Percentiles rank a stretch among this genome's conserved stretches.
phyloP scores from a whole-genome alignment of 2,797 vertebrate species.

The Bradypodion pumilum region DNA sequence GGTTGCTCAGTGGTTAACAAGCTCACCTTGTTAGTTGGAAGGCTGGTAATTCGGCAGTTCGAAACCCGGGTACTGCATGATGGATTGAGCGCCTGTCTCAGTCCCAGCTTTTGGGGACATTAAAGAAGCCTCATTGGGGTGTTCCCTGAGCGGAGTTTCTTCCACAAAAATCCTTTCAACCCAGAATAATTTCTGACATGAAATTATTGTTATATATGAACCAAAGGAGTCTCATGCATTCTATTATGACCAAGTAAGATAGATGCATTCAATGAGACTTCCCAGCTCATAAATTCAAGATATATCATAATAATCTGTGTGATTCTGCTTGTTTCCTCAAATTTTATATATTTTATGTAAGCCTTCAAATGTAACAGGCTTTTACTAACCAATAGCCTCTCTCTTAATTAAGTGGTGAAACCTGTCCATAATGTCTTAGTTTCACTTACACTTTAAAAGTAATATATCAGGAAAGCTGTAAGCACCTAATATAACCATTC shows the following conservation, averaged over 20 bases:
- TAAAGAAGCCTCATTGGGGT: too few species aligned
- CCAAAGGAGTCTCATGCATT: neutral
- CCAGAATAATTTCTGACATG: too few species aligned
- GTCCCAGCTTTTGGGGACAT: too few species aligned
- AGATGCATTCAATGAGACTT: neutral
- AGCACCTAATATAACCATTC: neutral
- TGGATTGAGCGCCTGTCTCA: too few species aligned
- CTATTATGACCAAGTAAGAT: neutral
- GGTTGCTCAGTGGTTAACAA: too few species aligned
- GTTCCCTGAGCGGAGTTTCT: too few species aligned
- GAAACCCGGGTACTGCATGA: too few species aligned
- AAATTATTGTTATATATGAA: too few species aligned
- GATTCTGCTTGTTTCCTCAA: constrained; percentile 44
- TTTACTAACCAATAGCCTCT: constrained; percentile 43
- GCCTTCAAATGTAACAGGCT: neutral
- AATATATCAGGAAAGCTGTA: neutral
- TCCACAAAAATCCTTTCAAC: too few species aligned
- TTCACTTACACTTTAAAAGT: constrained; percentile 12
- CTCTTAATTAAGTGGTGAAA: constrained; percentile 39
- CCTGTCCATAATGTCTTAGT: neutral
- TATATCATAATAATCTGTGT: constrained; percentile 59
- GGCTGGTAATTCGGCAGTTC: too few species aligned
- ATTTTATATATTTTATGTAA: constrained; percentile 44
- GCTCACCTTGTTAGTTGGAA: too few species aligned
- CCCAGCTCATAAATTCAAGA: constrained; percentile 54